Base-by-base conservation (phyloP, 1,140 invertebrate genomes). In the Araneus ventricosus region DNA sequence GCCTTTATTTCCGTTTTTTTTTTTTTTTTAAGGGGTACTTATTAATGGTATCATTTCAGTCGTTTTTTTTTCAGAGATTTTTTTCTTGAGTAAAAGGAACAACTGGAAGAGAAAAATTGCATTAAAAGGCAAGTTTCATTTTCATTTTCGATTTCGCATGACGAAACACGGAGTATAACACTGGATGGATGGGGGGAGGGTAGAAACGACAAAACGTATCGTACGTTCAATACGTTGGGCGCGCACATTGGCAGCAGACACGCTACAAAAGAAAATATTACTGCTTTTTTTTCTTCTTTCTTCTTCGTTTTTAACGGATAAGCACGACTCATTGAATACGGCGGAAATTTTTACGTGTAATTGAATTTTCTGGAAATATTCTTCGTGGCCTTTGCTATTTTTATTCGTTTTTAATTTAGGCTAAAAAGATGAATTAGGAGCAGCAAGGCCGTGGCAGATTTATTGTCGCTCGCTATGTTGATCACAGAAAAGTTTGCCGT, bases 281-380 rank as follows among this genome's bases (percentile, higher is more conserved):
- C 10, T 30, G 27, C 8, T 30, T 27, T 67, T 30, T 34, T 37
- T 34, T 34, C 30, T 3, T 75, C 34, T 17, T 8, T 75, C 20
- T 34, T 75, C 30, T n/a, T 63, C 24, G 41, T 63, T 63, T 63
- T 63, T 24, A 22, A 75, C 30, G 84, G 84, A 61, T 37, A 61
- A 30, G n/a, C 57, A 70, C 63, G 86, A 39, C 34, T 88, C 86
- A 88, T 88, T 88, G 86, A 88, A 70, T 39, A 88, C 30, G 37
- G 86, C 86, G 86, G 86, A 88, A 88, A 70, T 34, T 88, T 88
- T 88, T 70, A 88, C 86, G 86, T 88, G 59, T 88, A 88, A 88
- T 88, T 88, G 86, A 88, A 70, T 88, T 63, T 70, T 88, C 52
- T 61, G 39, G n/a, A 82, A 82, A 82, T 82, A 52, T 45, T 82